A percentile compares a stretch with the other conserved stretches of the same genome.
Conservation (phyloP, 2,113 vertebrate species). For the Trichomycterus rosablanca region DNA sequence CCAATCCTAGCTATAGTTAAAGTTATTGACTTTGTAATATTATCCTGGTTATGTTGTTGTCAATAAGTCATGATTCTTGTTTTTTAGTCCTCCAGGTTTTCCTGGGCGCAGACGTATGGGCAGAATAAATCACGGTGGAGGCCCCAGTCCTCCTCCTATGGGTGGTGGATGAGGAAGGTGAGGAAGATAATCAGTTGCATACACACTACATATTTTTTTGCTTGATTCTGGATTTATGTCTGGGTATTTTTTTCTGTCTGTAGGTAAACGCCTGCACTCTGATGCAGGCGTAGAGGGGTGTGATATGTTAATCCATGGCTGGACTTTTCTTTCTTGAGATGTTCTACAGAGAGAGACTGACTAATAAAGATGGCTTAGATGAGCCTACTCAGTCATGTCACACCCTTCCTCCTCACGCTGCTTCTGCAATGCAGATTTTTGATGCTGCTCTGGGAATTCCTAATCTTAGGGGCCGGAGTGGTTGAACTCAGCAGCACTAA, state of each 20-base stretch:
- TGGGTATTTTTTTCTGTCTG: slow-evolving; percentile 4
- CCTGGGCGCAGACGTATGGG: slow-evolving; percentile 89
- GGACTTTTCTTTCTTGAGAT: slow-evolving; percentile 7
- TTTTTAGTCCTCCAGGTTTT: slow-evolving; percentile 78
- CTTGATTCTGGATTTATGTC: background rate
- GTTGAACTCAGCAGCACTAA: slow-evolving; percentile 60
- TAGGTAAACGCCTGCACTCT: slow-evolving; percentile 89
- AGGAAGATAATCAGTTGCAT: slow-evolving; percentile 15
- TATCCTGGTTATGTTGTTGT: too few species aligned
- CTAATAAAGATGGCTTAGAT: background rate
- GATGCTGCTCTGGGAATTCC: slow-evolving; percentile 88
- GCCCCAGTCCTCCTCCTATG: slow-evolving; percentile 89
- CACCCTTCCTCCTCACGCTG: slow-evolving; percentile 60
- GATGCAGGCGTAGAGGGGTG: slow-evolving; percentile 73
- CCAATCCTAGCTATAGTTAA: too few species aligned
- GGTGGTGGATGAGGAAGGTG: slow-evolving; percentile 98
- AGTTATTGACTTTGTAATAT: too few species aligned
- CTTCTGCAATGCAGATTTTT: slow-evolving; percentile 78
- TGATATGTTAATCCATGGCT: slow-evolving; percentile 40
- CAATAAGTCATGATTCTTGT: too few species aligned
- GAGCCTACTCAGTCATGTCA: background rate
- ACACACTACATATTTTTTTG: background rate
- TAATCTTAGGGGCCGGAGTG: slow-evolving; percentile 75
- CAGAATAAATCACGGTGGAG: slow-evolving; percentile 80
- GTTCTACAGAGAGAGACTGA: background rate